Conservation (phyloP, 1,140 invertebrate species). For the Drosophila subpulchrella region DNA sequence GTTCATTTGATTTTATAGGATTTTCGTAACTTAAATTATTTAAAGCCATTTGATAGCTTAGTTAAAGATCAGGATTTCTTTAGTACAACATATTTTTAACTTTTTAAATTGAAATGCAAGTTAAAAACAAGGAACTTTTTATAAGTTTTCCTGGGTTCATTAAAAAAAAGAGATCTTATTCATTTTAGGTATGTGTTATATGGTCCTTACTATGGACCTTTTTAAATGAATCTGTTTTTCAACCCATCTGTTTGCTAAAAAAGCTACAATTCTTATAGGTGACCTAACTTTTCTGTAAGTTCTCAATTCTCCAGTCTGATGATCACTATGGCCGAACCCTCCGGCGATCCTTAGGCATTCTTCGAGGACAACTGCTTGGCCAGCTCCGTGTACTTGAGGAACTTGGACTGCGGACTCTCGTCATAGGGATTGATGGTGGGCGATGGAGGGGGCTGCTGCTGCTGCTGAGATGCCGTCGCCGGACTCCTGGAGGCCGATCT, state of each 20-base stretch:
- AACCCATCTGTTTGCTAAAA: conserved; percentile 2
- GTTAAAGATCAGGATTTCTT: too few relatives aligned
- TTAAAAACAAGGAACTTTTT: too few relatives aligned
- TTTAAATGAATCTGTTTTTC: neutral
- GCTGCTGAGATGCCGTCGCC: conserved; percentile 46
- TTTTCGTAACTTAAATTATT: too few relatives aligned
- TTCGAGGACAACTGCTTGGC: conserved; percentile 98
- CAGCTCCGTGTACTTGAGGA: conserved; percentile 98
- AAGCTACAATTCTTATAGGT: neutral
- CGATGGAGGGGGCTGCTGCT: conserved; percentile 59
- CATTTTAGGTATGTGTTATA: neutral
- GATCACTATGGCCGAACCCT: neutral
- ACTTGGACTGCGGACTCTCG: conserved; percentile 97
- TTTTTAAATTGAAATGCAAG: too few relatives aligned
- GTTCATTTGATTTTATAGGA: neutral
- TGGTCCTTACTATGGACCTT: too few relatives aligned
- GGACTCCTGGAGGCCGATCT: conserved; percentile 70
- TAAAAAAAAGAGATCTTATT: too few relatives aligned
- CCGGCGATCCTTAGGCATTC: conserved; percentile 89
- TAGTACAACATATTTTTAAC: too few relatives aligned
- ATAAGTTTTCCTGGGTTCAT: too few relatives aligned
- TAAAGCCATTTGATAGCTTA: too few relatives aligned
- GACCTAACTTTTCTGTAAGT: neutral
- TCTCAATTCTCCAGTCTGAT: neutral
- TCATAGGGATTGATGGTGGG: conserved; percentile 88